These are phyloP conservation scores for Aporophyla nigra DNA, from an alignment of 2,888 invertebrate genomes.

Conservation along the genomic window DNA sequence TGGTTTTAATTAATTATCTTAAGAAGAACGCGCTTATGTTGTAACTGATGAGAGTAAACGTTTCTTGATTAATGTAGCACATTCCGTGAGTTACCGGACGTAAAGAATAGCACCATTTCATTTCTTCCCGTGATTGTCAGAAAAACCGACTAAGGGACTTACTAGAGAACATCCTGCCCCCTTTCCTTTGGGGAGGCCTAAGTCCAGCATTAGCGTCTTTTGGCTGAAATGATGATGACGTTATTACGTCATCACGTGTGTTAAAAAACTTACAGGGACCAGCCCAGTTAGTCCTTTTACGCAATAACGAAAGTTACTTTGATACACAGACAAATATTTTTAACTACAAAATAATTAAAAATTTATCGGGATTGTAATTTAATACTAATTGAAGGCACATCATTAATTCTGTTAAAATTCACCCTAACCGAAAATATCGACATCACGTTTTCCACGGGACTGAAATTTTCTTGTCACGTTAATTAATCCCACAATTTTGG, in stretches of 20 bases:
- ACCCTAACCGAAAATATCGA: background rate
- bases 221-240: no score
- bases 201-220: no score
- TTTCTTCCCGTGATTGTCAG: no score
- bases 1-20: background rate
- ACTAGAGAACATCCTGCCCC: no score
- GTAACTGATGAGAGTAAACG: background rate
- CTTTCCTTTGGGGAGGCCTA: no score
- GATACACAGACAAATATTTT: no score
- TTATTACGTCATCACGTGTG: no score
- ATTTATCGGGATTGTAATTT: background rate
- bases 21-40: background rate
- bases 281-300: no score
- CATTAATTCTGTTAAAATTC: background rate
- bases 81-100: background rate
- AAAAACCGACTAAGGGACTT: no score
- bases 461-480: background rate
- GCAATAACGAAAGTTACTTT: no score
- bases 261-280: no score
- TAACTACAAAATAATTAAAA: background rate
- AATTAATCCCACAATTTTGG: conserved; percentile 3
- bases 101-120: no score
- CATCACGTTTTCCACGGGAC: conserved; percentile 5
- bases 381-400: background rate
- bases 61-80: background rate